Conservation (phyloP, 1,140 invertebrate species). For the Probaryconus sp. region DNA sequence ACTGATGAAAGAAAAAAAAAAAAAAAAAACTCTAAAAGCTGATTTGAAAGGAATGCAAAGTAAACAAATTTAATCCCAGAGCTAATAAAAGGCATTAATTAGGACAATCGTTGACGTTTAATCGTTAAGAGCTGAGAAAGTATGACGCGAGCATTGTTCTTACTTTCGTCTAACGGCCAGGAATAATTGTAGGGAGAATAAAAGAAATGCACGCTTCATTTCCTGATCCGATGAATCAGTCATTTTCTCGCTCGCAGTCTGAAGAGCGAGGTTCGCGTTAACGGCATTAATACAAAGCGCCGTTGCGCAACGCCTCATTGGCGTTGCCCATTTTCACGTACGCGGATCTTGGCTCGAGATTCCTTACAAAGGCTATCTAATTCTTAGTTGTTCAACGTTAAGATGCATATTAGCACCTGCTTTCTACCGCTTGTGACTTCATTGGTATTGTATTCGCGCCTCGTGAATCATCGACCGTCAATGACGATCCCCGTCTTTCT, state of each 20-base stretch:
- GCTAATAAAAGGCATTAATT: constrained; percentile 29
- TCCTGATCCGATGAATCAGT: constrained; percentile 49
- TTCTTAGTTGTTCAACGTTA: constrained; percentile 24
- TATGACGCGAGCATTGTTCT: constrained; percentile 43
- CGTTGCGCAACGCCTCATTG: constrained; percentile 26
- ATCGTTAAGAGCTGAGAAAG: constrained; percentile 17
- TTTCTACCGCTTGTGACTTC: constrained; percentile 14
- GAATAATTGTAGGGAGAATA: constrained; percentile 30
- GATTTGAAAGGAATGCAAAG: no score
- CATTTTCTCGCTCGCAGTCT: constrained; percentile 24
- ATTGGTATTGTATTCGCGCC: constrained; percentile 12
- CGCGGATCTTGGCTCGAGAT: constrained; percentile 27
- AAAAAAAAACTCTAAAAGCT: no score
- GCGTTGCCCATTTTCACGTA: constrained; percentile 20
- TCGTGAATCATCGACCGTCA: constrained; percentile 28
- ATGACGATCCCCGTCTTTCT: constrained; percentile 16
- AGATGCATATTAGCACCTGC: constrained; percentile 46
- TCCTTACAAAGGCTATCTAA: constrained; percentile 32
- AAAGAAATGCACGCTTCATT: constrained; percentile 43
- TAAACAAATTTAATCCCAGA: no score
- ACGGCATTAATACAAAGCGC: constrained; percentile 34
- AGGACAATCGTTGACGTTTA: constrained; percentile 24
- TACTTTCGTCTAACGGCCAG: constrained; percentile 40
- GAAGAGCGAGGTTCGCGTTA: constrained; percentile 4
- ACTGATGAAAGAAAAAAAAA: no score